Evolutionary conservation across 2,113 vertebrate genomes (phyloP).

Genomic region (Oenanthe oenanthe): DNA sequence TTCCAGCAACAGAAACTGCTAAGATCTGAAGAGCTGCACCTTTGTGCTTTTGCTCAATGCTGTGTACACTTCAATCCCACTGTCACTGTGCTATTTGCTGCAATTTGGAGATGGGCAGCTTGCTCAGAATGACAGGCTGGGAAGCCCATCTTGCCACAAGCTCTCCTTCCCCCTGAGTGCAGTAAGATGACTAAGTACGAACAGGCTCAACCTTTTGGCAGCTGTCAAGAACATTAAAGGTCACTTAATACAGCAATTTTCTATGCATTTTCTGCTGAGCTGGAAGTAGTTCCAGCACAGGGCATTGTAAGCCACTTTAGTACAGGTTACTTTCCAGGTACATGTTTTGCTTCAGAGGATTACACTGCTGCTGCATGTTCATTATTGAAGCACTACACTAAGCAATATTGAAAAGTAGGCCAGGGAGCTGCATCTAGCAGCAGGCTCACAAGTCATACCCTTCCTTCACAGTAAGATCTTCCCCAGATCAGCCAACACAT

Average conservation of each 20-base stretch:
- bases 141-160: not conserved
- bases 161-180: not conserved
- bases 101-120: not conserved
- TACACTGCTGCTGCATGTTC: fast-evolving
- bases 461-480: not conserved
- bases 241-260: not conserved
- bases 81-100: not conserved
- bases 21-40: not conserved
- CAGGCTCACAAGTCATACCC: not conserved
- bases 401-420: not conserved
- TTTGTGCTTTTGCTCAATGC: not conserved
- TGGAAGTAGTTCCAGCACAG: not conserved
- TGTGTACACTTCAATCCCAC: not conserved
- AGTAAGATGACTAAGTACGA: not conserved
- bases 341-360: not conserved
- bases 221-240: not conserved
- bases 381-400: not conserved
- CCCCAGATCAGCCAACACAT: not conserved
- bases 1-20: not conserved
- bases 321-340: not conserved
- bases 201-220: not conserved
- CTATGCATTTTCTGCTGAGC: not conserved
- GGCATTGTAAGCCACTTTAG: not conserved
- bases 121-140: not conserved
- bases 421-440: not conserved